Percentiles rank a stretch among this genome's conserved stretches.
phyloP scores from a whole-genome alignment of 2,113 vertebrate genomes.

The Chionomys nivalis region DNA sequence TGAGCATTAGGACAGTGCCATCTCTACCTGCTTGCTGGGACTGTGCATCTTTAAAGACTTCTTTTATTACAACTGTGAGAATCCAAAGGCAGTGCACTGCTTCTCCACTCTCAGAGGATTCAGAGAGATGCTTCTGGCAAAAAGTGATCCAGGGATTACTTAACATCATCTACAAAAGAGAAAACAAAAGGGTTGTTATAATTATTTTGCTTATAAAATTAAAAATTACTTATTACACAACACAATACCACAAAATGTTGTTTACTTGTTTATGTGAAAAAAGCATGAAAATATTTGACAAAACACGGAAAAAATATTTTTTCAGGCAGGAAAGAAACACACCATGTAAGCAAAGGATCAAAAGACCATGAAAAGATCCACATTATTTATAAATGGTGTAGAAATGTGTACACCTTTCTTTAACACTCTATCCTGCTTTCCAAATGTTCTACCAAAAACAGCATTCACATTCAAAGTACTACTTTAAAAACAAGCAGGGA shows the following conservation, averaged over 20 bases:
- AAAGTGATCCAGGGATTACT: slow-evolving; percentile 86
- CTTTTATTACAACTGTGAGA: slow-evolving; percentile 85
- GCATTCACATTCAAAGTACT: not conserved
- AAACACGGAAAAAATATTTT: slow-evolving; percentile 29
- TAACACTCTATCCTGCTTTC: not conserved
- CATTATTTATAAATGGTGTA: not conserved
- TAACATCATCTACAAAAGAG: slow-evolving; percentile 81
- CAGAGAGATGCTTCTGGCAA: slow-evolving; percentile 83
- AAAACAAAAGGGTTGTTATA: not conserved
- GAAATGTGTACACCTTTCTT: not conserved
- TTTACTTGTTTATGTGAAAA: not conserved
- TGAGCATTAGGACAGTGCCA: not conserved
- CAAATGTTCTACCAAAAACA: not conserved
- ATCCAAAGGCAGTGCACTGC: slow-evolving; percentile 86
- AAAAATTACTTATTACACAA: slow-evolving; percentile 32
- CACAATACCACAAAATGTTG: slow-evolving; percentile 4
- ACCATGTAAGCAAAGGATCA: not conserved
- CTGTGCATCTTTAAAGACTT: slow-evolving; percentile 83
- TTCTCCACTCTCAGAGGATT: slow-evolving; percentile 51
- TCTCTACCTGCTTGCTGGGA: slow-evolving; percentile 79
- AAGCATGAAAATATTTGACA: not conserved
- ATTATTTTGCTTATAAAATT: not conserved
- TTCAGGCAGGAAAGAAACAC: slow-evolving; percentile 32
- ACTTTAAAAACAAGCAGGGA: not conserved
- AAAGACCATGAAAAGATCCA: not conserved